Evolutionary conservation across 23 tunicate species (phyloP).

Genomic region (Phallusia fumigata): DNA sequence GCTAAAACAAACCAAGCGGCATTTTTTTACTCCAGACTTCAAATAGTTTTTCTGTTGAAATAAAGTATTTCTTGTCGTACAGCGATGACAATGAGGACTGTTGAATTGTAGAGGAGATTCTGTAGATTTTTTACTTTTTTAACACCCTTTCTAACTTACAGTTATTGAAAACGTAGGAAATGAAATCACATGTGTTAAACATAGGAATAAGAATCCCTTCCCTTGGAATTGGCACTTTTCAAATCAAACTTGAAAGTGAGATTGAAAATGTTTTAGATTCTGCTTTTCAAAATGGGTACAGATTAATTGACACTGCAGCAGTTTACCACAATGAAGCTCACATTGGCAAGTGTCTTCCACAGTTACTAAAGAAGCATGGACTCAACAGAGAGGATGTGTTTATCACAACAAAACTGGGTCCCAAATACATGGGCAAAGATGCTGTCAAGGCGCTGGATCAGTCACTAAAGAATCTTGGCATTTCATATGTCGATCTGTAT

Average conservation of each 20-base stretch:
- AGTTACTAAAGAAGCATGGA: constrained; percentile 40
- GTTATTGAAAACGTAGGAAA: not conserved
- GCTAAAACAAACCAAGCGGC: no score
- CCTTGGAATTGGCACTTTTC: constrained; percentile 64
- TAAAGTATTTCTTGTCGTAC: no score
- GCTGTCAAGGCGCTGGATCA: constrained; percentile 36
- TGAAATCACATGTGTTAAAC: constrained; percentile 14
- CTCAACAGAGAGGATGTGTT: constrained; percentile 64
- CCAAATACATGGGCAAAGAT: constrained; percentile 47
- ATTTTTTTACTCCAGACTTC: no score
- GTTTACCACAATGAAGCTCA: constrained; percentile 75
- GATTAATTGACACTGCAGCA: constrained; percentile 82
- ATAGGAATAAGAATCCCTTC: constrained; percentile 39
- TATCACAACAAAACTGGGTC: constrained; percentile 82
- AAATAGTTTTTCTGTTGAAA: no score
- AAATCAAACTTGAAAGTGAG: constrained; percentile 39
- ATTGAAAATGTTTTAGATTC: constrained; percentile 36
- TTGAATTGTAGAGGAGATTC: no score
- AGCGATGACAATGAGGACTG: no score
- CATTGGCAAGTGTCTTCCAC: constrained; percentile 52
- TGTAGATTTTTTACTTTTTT: no score
- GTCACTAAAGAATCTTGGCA: constrained; percentile 45
- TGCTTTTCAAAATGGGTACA: constrained; percentile 59
- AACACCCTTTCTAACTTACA: no score
- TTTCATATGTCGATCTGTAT: constrained; percentile 69